Base-by-base conservation (phyloP, 2,797 vertebrate genomes). In the Meda fulgida region DNA sequence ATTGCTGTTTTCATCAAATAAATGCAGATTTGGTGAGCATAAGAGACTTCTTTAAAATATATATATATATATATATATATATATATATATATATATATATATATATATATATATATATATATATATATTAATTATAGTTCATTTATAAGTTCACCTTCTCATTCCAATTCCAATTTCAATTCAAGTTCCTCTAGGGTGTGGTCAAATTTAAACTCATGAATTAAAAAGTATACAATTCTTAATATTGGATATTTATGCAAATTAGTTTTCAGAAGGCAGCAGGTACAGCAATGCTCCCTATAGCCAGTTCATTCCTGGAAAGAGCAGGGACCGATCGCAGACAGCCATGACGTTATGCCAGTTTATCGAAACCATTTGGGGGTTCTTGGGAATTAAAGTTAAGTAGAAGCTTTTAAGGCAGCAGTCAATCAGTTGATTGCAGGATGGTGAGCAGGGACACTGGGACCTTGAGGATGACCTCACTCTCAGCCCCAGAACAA, bases 401-500 rank as follows among this genome's bases (percentile, higher is more conserved):
- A 78, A 79, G 75, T 36, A 78, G 73, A 83, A 55, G 85, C 55
- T 70, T 85, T 87, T 85, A 85, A 60, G 75, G 73, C 40, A 83
- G 34, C 19, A 84, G 82, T 80, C 16, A 51, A 77, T 84, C 75
- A 36, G 75, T 81, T 87, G 85, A 89, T 78, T 87, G 84, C 84
- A 78, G 76, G 70, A 85, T 69, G 67, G 53, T 40, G 79, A 63
- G 80, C 85, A 86, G 87, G 81, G 86, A 84, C 80, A 78, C 77
- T 84, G 81, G 66, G 73, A 60, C 73, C 65, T 88, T 78, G 26
- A 72, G 51, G 83, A 89, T 86, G 88, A 86, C 83, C 80, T 90
- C 75, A 89, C 53, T 85, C 65, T 82, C 58, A 72, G 58, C 72
- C 80, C 84, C 55, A 72, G 70, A 70, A 86, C 80, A 86, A 79